phyloP scores from a whole-genome alignment of 2,797 vertebrate species.

The Limnodromus scolopaceus region DNA sequence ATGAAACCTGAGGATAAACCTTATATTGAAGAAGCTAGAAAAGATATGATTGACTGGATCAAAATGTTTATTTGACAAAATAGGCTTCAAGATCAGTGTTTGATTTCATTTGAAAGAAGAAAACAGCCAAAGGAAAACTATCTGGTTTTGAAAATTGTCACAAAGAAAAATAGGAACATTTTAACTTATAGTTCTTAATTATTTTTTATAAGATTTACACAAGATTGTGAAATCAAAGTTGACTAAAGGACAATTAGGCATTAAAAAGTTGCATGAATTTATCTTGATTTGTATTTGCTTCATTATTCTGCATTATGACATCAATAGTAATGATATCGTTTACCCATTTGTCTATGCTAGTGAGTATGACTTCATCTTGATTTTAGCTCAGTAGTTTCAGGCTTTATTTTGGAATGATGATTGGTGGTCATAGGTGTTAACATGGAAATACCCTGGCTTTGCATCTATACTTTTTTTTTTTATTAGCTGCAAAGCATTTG shows the following conservation, averaged over 20 bases:
- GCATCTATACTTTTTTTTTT: neutral
- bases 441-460: neutral
- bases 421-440: neutral
- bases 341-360: neutral
- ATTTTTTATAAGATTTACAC: neutral
- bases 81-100: neutral
- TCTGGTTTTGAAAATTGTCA: neutral
- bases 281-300: neutral
- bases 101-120: neutral
- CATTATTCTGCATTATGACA: neutral
- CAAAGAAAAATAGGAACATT: neutral
- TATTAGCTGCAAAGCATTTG: neutral
- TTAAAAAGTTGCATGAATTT: conserved; percentile 4
- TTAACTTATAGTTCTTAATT: conserved; percentile 50
- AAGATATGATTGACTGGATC: conserved; percentile 90
- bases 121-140: neutral
- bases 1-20: conserved; percentile 83
- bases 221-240: neutral
- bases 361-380: neutral
- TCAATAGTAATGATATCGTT: neutral
- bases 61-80: conserved; percentile 79
- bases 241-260: neutral
- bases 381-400: neutral
- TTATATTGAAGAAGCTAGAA: conserved; percentile 86
- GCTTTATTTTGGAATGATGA: neutral